Conservation (phyloP, 2,797 vertebrate species). For the Buphagus erythrorhynchus region DNA sequence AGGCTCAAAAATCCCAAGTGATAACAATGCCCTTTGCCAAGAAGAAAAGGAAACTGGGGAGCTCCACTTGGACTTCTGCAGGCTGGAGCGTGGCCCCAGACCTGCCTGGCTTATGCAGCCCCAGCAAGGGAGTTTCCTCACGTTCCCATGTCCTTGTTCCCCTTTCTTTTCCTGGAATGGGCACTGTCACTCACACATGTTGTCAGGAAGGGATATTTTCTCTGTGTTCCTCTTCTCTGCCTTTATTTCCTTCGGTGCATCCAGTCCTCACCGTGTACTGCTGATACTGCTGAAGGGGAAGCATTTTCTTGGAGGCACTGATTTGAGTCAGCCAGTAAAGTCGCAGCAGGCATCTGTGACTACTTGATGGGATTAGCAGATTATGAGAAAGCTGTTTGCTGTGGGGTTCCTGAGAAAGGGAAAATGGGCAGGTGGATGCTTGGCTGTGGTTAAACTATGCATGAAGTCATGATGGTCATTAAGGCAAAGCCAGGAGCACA, state of each 20-base stretch:
- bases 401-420: neutral
- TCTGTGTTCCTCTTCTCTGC: neutral
- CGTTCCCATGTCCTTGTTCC: neutral
- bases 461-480: neutral
- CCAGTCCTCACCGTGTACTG: neutral
- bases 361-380: conserved; percentile 53
- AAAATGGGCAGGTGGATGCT: neutral
- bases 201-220: neutral
- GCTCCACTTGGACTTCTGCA: neutral
- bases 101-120: fast-evolving
- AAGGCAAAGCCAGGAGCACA: neutral
- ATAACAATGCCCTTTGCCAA: neutral
- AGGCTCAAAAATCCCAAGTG: neutral
- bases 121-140: neutral
- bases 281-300: conserved; percentile 8
- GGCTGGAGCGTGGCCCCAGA: neutral
- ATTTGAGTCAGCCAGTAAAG: neutral
- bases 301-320: neutral
- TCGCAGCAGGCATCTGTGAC: conserved; percentile 44
- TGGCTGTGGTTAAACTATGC: conserved; percentile 8
- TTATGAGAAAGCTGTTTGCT: conserved; percentile 40
- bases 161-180: neutral
- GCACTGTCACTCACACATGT: neutral
- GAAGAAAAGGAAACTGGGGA: neutral
- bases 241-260: neutral